phyloP scores from a whole-genome alignment of 2,113 vertebrate genomes.

The Seriola aureovittata region DNA sequence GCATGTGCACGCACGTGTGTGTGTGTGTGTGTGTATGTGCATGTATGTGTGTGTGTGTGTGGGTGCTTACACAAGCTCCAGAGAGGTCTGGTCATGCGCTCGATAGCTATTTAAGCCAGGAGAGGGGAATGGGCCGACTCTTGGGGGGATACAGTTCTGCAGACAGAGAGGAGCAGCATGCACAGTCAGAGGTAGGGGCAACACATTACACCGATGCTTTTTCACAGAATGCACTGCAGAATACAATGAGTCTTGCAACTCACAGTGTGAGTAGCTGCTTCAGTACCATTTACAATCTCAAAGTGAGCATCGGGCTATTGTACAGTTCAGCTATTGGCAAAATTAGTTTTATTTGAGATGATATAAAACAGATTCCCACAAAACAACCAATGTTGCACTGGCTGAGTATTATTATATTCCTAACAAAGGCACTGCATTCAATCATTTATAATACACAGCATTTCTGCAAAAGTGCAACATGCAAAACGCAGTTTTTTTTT shows the following conservation, averaged over 20 bases:
- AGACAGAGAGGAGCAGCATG: conserved; percentile 74
- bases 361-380: neutral
- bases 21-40: conserved; percentile 31
- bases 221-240: neutral
- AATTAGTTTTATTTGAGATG: neutral
- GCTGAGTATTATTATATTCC: neutral
- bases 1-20: conserved; percentile 20
- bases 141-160: conserved; percentile 63
- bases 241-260: neutral
- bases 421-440: neutral
- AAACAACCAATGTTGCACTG: neutral
- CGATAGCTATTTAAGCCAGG: conserved; percentile 75
- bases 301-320: neutral
- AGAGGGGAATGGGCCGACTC: conserved; percentile 54
- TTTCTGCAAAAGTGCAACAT: neutral
- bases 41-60: conserved; percentile 32
- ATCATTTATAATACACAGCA: neutral
- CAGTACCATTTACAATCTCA: conserved; percentile 9
- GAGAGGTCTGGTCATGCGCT: conserved; percentile 74
- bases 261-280: neutral
- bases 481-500: neutral
- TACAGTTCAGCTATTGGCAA: neutral
- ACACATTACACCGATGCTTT: conserved; percentile 2
- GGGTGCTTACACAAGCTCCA: conserved; percentile 49
- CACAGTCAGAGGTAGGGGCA: conserved; percentile 71